Evolutionary conservation across 2,797 vertebrate species (phyloP), one percentile per base, ranked within the genome.

Genomic region (Liparis tanakae): DNA sequence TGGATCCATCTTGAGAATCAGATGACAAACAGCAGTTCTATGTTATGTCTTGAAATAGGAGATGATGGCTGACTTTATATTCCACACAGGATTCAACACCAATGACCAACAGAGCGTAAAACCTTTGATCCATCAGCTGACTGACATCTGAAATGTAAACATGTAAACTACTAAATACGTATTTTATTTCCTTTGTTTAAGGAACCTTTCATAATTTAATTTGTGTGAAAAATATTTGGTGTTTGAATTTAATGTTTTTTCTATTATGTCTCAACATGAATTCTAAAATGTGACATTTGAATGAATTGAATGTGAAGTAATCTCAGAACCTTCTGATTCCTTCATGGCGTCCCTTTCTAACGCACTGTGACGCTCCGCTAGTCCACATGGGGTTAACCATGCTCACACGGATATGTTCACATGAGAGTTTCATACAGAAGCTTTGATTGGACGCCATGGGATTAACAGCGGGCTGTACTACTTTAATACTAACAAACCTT

Each of bases 61-160:
- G 20, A 44, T 43, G 33, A 48, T 54, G 3, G 39, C 9, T 57
- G n/a, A 33, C 18, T 57, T 61, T 60, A 41, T 76, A 61, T 67
- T 82, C 76, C 51, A 76, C 51, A 80, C 79, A 86, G 84, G 75
- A 82, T 61, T 81, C 59, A 84, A 22, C 80, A 50, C 74, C 70
- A 56, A 20, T 62, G 60, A 81, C 39, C 34, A 8, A 54, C 63
- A 63, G 56, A 76, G 44, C 25, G 6, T 67, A 76, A 72, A 17
- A 82, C 57, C 50, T 62, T 65, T 43, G n/a, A 34, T 51, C 33
- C 69, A 60, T 71, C 79, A 74, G 60, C 84, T 74, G 76, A 70
- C 41, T 57, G 59, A 77, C 30, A 20, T 57, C 56, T 80, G 34
- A 75, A 33, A 37, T 58, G 61, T 71, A 30, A 67, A 53, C 9